Base-by-base conservation (phyloP, 1,140 invertebrate species). In the Dendroctonus valens region DNA sequence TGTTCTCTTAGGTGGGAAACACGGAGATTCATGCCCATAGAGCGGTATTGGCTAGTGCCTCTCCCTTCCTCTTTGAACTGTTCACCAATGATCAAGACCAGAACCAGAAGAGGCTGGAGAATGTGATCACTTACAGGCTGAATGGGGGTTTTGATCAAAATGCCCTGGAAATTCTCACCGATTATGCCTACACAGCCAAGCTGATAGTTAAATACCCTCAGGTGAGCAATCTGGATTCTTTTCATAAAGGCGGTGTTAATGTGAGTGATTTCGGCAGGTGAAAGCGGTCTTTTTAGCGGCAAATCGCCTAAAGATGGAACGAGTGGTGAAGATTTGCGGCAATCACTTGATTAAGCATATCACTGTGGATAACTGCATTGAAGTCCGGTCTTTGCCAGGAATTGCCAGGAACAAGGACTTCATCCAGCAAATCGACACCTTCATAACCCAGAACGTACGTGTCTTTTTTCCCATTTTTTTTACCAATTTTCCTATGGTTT, bases 171-270 rank as follows among this genome's bases (percentile, higher is more conserved):
- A 85, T 85, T 63, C 80, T 94, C 6, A 83, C 94, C 38, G 87
- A 93, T 76, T 94, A 90, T 79, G 89, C 89, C 39, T 94, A 94
- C 79, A 92, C 91, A 69, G 81, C 78, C 5, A 77, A 77, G 40
- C 73, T 82, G 48, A 76, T 80, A 55, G 80, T 81, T 44, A 75
- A 77, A 7, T 78, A 79, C 53, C 67, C 75, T 67, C 74, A 80
- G 61, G 80, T 80, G 53, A 68, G 52, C 57, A 42, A 48, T 65
- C 50, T 46, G 48, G 41, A 40, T 51, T 11, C 4, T 46, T 46
- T 46, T 46, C 4, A 52, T 52, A 12, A 46, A 46, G 1, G 12
- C 1, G 4, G 8, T 46, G 1, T 46, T 46, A 46, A 11, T 46
- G 42, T 46, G 42, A 46, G 12, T 5, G 12, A 46, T 46, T 52